Conservation (phyloP, 2,888 invertebrate genomes). For the Pecten maximus region DNA sequence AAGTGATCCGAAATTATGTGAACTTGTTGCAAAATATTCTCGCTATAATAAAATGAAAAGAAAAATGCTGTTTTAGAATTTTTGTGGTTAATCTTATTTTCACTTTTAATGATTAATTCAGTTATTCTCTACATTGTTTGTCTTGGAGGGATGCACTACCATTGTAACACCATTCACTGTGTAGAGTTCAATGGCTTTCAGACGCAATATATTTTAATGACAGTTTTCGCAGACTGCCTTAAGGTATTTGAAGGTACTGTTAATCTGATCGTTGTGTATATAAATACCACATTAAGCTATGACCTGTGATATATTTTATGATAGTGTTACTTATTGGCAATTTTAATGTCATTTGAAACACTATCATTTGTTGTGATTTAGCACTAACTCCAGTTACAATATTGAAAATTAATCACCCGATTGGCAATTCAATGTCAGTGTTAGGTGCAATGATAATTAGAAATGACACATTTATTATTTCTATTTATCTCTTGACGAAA, state of each 20-base stretch:
- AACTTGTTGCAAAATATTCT: no score
- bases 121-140: not conserved
- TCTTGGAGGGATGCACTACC: no score
- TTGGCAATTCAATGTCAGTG: not conserved
- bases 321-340: not conserved
- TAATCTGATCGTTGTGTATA: not conserved
- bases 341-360: not conserved
- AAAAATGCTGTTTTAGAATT: no score
- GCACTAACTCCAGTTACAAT: not conserved
- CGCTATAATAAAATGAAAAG: no score
- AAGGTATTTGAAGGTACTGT: not conserved
- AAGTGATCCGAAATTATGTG: no score
- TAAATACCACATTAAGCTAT: not conserved
- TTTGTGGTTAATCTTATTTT: no score
- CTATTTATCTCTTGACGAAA: not conserved
- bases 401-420: slow-evolving; percentile 11
- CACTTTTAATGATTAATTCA: not conserved
- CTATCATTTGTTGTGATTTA: not conserved
- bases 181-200: not conserved
- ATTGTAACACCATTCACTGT: not conserved
- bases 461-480: not conserved
- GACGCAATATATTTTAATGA: not conserved
- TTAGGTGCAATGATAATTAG: not conserved
- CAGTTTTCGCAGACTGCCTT: not conserved
- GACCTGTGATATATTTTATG: not conserved